Percentiles rank a stretch among this genome's conserved stretches.
phyloP scores from a whole-genome alignment of 2,113 vertebrate species.

The Mesoclemmys tuberculata region DNA sequence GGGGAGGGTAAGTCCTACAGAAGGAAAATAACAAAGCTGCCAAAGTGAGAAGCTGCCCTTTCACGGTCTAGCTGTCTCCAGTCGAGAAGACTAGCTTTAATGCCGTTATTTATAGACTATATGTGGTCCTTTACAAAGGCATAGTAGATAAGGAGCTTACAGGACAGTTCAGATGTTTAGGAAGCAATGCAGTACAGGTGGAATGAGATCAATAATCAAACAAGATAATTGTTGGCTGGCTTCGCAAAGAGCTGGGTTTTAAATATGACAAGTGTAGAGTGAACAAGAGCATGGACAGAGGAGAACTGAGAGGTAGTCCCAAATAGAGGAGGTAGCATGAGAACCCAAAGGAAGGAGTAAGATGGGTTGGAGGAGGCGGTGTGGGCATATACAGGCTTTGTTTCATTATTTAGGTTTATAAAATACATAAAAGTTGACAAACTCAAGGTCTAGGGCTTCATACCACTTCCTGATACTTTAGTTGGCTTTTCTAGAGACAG shows the following conservation, averaged over 20 bases:
- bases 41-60: background rate
- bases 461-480: background rate
- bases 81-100: background rate
- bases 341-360: background rate
- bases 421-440: background rate
- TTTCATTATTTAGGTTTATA: background rate
- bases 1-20: too few species aligned
- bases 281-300: background rate
- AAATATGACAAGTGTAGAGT: background rate
- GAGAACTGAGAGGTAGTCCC: background rate
- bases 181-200: background rate
- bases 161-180: background rate
- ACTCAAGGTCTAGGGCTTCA: background rate
- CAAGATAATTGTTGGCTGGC: background rate
- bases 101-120: background rate
- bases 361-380: background rate
- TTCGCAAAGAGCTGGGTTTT: background rate
- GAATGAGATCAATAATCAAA: background rate
- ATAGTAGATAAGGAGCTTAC: background rate
- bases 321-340: accelerated
- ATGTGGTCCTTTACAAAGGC: background rate
- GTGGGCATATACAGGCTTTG: background rate
- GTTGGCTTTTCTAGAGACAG: conserved; percentile 1
- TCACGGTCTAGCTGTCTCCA: background rate
- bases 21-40: background rate